Evolutionary conservation across 2,113 vertebrate genomes (phyloP).

Genomic region (Pandion haliaetus): DNA sequence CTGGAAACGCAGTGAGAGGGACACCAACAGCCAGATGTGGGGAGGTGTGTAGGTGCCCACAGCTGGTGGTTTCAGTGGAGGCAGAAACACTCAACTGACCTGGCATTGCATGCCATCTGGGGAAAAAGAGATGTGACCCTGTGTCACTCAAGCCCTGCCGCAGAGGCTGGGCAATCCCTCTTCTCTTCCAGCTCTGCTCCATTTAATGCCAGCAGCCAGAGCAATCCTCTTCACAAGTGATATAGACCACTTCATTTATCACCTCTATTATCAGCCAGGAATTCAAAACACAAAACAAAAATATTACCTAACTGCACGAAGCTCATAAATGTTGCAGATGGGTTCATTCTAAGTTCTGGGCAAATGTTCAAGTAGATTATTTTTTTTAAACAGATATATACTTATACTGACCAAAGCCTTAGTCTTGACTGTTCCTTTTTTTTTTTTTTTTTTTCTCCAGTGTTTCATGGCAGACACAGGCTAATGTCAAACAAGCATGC

Average conservation of each 20-base stretch:
- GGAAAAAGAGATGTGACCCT: neutral
- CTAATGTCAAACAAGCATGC: neutral
- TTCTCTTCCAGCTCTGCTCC: neutral
- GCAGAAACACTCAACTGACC: neutral
- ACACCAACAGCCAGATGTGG: too few species aligned
- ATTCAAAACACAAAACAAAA: constrained; percentile 8
- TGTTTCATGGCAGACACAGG: neutral
- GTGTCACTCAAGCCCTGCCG: accelerated
- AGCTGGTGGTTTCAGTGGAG: neutral
- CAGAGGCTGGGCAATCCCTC: neutral
- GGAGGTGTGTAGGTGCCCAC: neutral
- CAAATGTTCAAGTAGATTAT: constrained; percentile 5
- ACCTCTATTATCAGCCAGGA: neutral
- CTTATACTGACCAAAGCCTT: neutral
- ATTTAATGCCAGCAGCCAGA: neutral
- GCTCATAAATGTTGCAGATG: neutral
- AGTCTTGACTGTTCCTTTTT: neutral
- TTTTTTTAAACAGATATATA: neutral
- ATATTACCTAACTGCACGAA: constrained; percentile 8
- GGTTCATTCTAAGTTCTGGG: constrained; percentile 48
- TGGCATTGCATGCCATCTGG: accelerated
- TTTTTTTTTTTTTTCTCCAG: neutral
- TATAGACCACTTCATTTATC: neutral
- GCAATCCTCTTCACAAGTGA: neutral
- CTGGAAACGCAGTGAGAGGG: neutral